Evolutionary conservation across 1,140 invertebrate genomes (phyloP), one percentile per base, ranked within the genome.

Genomic region (Drosophila erecta): DNA sequence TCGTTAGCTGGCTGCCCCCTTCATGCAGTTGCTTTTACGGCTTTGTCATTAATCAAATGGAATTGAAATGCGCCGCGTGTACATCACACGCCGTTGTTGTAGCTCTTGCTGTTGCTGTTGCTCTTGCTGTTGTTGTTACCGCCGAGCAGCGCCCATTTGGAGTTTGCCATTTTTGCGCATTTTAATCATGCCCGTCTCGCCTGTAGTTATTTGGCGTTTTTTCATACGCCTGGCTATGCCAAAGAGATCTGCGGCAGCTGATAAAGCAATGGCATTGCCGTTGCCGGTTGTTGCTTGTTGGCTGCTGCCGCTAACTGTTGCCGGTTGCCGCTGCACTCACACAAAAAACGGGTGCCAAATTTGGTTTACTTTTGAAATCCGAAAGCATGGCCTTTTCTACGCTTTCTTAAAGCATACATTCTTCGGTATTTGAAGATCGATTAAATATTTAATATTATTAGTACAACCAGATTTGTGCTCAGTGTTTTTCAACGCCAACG

Each of bases 41-140:
- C 85, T 73, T 89, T 84, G 84, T 89, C 84, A 89, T 89, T 89
- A 89, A 89, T 89, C 84, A 89, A 89, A 89, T 89, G 76, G 85
- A 89, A 89, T 89, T 89, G 84, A 89, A 89, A 89, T 89, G 84
- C 84, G 76, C 80, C 76, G 79, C 84, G 76, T 89, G 84, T 89
- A 86, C 83, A 86, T 86, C 83, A 83, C 83, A 83, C 76, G 76
- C 72, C 67, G 71, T 66, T 71, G 72, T 64, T 81, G 58, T 73
- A 59, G 38, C 10, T 56, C 46, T 35, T 64, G 37, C 24, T 74
- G 53, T 38, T 60, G 51, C 49, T 66, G 54, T 33, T 75, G 43
- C 24, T 58, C 46, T 41, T 53, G 61, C 30, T 58, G 60, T 73
- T 85, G 73, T 76, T 20, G 65, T 72, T 74, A 51, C 69, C 49